Base-by-base conservation (phyloP, 2,888 invertebrate genomes). In the Reticulitermes lucifugus region DNA sequence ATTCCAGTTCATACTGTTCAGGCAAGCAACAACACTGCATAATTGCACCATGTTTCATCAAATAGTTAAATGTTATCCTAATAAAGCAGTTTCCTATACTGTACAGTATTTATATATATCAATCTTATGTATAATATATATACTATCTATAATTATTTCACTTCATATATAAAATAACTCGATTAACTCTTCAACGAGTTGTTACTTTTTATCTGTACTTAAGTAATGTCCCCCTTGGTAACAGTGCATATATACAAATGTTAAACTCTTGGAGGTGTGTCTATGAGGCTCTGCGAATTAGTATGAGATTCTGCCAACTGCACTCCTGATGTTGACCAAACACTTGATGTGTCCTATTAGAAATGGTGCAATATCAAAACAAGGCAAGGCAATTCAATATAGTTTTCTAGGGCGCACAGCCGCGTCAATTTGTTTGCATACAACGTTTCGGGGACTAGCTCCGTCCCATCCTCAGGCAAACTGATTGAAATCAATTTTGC, bases 71-170 rank as follows among this genome's bases (percentile, higher is more conserved):
- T 71, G 83, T 46, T 83, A 71, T 51, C 25, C 70, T 83, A 83
- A 83, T 46, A 83, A 83, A 71, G 79, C 71, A 83, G 60, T 83
- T n/a, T 81, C 65, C 73, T 73, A 83, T 29, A 79, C 25, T 83
- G 83, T 71, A 83, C 83, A 83, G 18, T 83, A 41, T 83, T 79
- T 79, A 79, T 79, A 79, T 79, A 73, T 73, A 41, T 73, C 35
- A 73, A 73, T 73, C 41, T 80, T 60, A 80, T 80, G 80, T 80
- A 80, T 80, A 80, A 80, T 80, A 80, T 80, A 80, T 79, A 80
- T 80, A 80, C 80, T 80, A 80, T 80, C 80, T 80, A 79, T 80
- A 80, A 80, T 80, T 41, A 80, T 80, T 80, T 59, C 21, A 55
- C 55, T 51, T 80, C 80, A 80, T 80, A 80, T 80, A 73, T 73